A percentile compares a stretch with the other conserved stretches of the same genome.
These are phyloP conservation scores for Heterocephalus glaber DNA, from an alignment of 2,113 vertebrate species.

Conservation along the genomic window DNA sequence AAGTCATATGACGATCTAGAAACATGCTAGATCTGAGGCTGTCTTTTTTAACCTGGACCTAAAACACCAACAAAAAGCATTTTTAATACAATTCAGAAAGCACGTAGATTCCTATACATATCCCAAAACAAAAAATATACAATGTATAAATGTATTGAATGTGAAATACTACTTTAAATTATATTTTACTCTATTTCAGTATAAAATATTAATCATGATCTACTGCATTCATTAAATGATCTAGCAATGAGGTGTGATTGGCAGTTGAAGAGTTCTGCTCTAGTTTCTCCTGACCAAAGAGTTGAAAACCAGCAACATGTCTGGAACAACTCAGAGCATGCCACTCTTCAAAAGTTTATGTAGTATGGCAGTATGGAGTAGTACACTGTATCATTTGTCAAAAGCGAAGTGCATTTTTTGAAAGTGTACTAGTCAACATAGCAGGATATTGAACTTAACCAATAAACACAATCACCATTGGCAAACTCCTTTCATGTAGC, in stretches of 20 bases:
- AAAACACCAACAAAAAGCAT: neutral
- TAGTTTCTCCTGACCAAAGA: neutral
- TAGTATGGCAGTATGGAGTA: neutral
- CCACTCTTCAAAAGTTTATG: neutral
- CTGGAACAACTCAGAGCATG: constrained; percentile 3
- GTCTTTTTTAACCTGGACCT: neutral
- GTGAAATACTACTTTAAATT: neutral
- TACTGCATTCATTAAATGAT: neutral
- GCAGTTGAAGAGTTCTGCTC: neutral
- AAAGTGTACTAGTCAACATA: neutral
- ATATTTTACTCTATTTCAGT: neutral
- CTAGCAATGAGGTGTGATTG: neutral
- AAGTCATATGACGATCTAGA: neutral
- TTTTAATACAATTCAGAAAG: neutral
- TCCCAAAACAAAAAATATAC: neutral
- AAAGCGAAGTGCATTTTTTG: neutral
- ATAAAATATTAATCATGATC: neutral
- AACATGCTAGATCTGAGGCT: neutral
- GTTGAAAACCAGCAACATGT: neutral
- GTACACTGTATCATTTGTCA: neutral
- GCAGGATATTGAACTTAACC: neutral
- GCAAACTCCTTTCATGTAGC: neutral
- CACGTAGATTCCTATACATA: neutral
- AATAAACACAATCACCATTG: neutral
- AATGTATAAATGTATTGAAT: neutral